Evolutionary conservation across 2,113 vertebrate genomes (phyloP).

Genomic region (Struthidea cinerea): DNA sequence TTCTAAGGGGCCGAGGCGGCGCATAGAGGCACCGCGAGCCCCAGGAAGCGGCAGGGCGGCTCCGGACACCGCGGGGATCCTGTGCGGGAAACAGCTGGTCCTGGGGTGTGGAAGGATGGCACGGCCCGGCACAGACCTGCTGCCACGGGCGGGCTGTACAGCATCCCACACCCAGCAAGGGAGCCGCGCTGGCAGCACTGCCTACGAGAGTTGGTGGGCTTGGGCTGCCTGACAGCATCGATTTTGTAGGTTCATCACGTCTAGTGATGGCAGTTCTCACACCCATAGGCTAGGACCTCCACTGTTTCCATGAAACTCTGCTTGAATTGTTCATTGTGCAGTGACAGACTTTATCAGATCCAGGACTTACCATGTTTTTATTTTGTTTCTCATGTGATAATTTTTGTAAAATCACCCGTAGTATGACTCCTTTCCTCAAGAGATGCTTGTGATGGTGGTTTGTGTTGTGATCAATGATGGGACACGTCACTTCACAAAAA

Average conservation of each 20-base stretch:
- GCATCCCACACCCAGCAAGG: rapidly evolving
- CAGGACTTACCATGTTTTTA: background rate
- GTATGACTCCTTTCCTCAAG: background rate
- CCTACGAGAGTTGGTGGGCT: rapidly evolving
- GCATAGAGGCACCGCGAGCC: rapidly evolving
- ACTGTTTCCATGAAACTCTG: background rate
- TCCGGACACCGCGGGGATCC: too few relatives aligned
- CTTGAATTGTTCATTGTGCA: background rate
- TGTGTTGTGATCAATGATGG: background rate
- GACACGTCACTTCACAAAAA: background rate
- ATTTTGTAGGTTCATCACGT: background rate
- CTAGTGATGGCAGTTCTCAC: rapidly evolving
- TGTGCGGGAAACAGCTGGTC: too few relatives aligned
- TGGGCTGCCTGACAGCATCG: background rate
- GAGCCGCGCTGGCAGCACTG: rapidly evolving
- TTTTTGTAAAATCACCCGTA: background rate
- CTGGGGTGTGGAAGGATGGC: background rate
- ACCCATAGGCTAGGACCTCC: too few relatives aligned
- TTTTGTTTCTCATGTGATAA: background rate
- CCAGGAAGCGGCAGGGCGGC: rapidly evolving
- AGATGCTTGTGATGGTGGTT: background rate
- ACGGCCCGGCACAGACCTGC: rapidly evolving
- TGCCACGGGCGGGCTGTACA: rapidly evolving
- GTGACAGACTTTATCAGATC: background rate
- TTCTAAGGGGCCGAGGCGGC: rapidly evolving